phyloP scores from a whole-genome alignment of 2,113 vertebrate genomes.

The Mobula hypostoma region DNA sequence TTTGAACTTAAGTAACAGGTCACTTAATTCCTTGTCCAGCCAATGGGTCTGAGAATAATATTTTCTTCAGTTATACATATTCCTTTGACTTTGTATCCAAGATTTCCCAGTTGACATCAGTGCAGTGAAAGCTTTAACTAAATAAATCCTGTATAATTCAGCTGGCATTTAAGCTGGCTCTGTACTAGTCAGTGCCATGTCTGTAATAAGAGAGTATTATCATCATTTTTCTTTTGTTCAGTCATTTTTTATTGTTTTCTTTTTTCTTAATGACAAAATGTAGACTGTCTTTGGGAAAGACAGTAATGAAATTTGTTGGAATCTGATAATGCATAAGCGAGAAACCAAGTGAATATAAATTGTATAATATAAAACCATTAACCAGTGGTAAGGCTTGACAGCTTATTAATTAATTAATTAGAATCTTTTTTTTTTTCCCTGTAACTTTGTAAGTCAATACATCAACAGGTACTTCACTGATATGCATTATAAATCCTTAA shows the following conservation, averaged over 20 bases:
- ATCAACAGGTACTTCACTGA: background rate
- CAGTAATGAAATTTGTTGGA: background rate
- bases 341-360: background rate
- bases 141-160: background rate
- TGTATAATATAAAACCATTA: background rate
- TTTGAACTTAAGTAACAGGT: background rate
- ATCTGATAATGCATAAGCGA: background rate
- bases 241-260: background rate
- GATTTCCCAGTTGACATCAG: background rate
- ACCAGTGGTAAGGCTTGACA: background rate
- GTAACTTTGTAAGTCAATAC: background rate
- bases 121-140: background rate
- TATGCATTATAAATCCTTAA: background rate
- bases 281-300: background rate
- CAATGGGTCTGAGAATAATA: constrained; percentile 12
- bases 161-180: background rate
- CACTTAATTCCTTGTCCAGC: background rate
- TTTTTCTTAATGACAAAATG: background rate
- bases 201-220: background rate
- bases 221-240: background rate
- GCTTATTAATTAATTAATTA: background rate
- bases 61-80: background rate
- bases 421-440: background rate
- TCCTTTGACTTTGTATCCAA: constrained; percentile 17
- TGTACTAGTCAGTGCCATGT: background rate